phyloP scores from a whole-genome alignment of 2,888 invertebrate species.

The Chloromyia formosa region DNA sequence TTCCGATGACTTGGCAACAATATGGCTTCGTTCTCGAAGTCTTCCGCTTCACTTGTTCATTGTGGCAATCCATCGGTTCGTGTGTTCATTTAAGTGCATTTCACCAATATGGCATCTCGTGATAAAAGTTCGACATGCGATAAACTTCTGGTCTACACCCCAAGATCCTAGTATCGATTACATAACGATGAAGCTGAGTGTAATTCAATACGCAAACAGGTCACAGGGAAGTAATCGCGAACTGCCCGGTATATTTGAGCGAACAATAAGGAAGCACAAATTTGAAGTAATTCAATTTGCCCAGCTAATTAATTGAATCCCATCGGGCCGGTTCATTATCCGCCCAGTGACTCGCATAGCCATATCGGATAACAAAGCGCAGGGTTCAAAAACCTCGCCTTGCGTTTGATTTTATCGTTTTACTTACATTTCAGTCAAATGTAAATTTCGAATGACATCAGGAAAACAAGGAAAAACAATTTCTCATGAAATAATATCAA shows the following conservation, averaged over 20 bases:
- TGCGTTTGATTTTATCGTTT: neutral
- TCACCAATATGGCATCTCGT: neutral
- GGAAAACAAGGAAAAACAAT: neutral
- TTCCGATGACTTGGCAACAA: neutral
- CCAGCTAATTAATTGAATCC: slow-evolving; percentile 6
- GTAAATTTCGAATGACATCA: neutral
- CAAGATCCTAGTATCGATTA: neutral
- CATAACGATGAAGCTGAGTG: neutral
- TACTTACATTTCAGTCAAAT: neutral
- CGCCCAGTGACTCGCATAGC: neutral
- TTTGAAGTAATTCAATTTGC: slow-evolving; percentile 17
- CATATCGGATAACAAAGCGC: too few species aligned
- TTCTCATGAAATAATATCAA: neutral
- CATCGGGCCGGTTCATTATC: neutral
- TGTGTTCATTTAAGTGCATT: neutral
- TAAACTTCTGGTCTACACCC: neutral
- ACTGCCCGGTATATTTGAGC: neutral
- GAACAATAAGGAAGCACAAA: slow-evolving; percentile 1
- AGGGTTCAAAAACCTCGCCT: too few species aligned
- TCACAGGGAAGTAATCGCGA: slow-evolving; percentile 10
- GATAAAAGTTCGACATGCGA: neutral
- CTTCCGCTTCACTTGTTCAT: neutral
- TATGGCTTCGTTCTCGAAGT: neutral
- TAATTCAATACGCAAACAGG: slow-evolving; percentile 21
- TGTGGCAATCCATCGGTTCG: neutral